A percentile compares a stretch with the other conserved stretches of the same genome.
phyloP scores from a whole-genome alignment of 64 coral and sea anemone genomes.

The Montipora cactus region DNA sequence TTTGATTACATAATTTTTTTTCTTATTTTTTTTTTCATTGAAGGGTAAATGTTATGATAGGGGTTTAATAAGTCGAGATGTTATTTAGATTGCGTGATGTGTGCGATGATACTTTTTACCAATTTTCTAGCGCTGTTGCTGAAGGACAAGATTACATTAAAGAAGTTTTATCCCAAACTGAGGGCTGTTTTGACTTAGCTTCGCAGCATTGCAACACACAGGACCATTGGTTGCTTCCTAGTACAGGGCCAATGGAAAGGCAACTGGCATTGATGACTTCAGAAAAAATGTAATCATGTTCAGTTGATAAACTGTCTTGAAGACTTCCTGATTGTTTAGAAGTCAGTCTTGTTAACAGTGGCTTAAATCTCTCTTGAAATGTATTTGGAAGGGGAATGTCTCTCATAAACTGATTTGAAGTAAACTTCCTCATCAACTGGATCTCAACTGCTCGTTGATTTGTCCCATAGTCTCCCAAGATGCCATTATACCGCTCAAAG shows the following conservation, averaged over 20 bases:
- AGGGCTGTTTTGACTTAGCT: no score
- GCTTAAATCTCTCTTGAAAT: slow-evolving; percentile 57
- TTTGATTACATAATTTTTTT: no score
- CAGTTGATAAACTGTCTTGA: background rate
- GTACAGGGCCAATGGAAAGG: slow-evolving; percentile 33
- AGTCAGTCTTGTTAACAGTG: slow-evolving; percentile 47
- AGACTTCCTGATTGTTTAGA: slow-evolving; percentile 46
- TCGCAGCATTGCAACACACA: background rate
- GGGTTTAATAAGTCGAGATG: no score
- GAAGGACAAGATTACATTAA: no score
- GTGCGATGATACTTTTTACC: no score
- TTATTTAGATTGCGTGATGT: no score
- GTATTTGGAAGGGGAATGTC: background rate
- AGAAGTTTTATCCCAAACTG: no score
- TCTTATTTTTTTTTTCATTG: no score
- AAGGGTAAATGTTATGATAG: no score
- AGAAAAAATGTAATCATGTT: slow-evolving; percentile 5
- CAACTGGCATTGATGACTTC: slow-evolving; percentile 12
- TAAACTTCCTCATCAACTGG: slow-evolving; percentile 77
- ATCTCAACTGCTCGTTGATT: slow-evolving; percentile 73
- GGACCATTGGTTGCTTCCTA: slow-evolving; percentile 21
- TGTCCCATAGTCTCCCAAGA: slow-evolving; percentile 66
- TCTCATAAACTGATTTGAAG: slow-evolving; percentile 29
- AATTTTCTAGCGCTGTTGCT: no score
- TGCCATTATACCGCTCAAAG: background rate